Percentiles rank a stretch among this genome's conserved stretches.
phyloP scores from a whole-genome alignment of 2,888 invertebrate species.

The Lepidocyrtoides sp. region DNA sequence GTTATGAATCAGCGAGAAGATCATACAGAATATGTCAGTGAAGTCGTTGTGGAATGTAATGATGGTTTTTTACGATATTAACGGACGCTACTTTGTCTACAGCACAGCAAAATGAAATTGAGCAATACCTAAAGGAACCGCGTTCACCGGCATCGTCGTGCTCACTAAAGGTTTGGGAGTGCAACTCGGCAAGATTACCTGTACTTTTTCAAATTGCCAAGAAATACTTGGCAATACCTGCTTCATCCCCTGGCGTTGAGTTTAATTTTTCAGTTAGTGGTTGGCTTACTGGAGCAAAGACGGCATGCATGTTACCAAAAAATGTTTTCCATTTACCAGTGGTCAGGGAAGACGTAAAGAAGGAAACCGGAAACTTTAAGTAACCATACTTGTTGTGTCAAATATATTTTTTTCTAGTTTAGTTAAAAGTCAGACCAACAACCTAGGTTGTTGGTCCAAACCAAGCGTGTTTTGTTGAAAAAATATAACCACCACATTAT shows the following conservation, averaged over 20 bases:
- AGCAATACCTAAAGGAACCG: neutral
- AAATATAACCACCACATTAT: too few relatives aligned
- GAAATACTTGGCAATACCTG: conserved; percentile 3
- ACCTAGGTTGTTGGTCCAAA: neutral
- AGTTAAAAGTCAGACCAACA: neutral
- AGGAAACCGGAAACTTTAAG: neutral
- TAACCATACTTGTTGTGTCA: too few relatives aligned
- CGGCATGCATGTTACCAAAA: neutral
- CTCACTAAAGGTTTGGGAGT: neutral
- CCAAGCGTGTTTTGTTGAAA: too few relatives aligned
- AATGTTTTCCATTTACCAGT: neutral
- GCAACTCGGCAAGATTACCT: neutral
- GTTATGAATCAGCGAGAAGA: too few relatives aligned
- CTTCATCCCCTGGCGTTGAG: conserved; percentile 17
- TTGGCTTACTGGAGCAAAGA: neutral
- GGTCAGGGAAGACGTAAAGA: neutral
- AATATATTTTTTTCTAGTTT: too few relatives aligned
- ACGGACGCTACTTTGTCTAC: too few relatives aligned
- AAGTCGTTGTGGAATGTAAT: neutral
- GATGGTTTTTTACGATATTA: neutral
- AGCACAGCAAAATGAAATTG: conserved; percentile 5
- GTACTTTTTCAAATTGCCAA: neutral
- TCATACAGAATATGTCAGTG: too few relatives aligned
- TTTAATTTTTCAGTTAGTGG: neutral
- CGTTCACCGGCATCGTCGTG: neutral